Percentiles rank a stretch among this genome's conserved stretches.
Evolutionary conservation across 2,797 vertebrate genomes (phyloP).

Genomic region (Vespertilio murinus): DNA sequence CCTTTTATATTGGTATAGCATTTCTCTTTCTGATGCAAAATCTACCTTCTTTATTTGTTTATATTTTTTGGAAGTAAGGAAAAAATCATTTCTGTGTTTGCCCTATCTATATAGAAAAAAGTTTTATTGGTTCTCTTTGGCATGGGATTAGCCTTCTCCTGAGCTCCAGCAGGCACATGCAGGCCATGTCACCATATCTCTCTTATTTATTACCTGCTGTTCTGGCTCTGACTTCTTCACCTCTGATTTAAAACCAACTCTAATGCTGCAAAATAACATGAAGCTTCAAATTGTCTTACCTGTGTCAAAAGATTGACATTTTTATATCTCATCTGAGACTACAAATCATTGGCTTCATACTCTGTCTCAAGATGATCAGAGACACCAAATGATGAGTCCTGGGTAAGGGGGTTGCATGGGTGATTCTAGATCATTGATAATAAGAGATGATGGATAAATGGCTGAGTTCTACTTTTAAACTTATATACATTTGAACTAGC

Average conservation of each 20-base stretch:
- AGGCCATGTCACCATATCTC: not conserved
- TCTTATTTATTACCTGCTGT: not conserved
- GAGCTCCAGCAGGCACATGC: not conserved
- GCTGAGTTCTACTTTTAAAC: not conserved
- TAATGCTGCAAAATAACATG: conserved; percentile 34
- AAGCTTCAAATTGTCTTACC: not conserved
- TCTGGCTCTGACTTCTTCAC: not conserved
- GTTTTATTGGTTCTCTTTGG: not conserved
- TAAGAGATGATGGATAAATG: not conserved
- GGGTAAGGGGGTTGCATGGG: not conserved
- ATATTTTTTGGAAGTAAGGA: conserved; percentile 26
- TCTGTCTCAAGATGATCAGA: not conserved
- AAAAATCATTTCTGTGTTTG: conserved; percentile 60
- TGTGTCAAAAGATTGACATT: conserved; percentile 9
- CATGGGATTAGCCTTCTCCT: not conserved
- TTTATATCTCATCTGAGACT: not conserved
- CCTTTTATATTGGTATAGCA: not conserved
- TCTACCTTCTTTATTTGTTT: conserved; percentile 19
- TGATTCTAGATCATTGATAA: not conserved
- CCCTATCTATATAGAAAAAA: not conserved
- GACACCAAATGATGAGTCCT: not conserved
- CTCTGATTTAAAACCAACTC: conserved; percentile 42
- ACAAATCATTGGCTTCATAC: conserved; percentile 30
- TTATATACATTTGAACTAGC: not conserved
- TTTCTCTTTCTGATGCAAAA: conserved; percentile 7